phyloP scores from a whole-genome alignment of 2,113 vertebrate species.

The Chaetodon auriga region DNA sequence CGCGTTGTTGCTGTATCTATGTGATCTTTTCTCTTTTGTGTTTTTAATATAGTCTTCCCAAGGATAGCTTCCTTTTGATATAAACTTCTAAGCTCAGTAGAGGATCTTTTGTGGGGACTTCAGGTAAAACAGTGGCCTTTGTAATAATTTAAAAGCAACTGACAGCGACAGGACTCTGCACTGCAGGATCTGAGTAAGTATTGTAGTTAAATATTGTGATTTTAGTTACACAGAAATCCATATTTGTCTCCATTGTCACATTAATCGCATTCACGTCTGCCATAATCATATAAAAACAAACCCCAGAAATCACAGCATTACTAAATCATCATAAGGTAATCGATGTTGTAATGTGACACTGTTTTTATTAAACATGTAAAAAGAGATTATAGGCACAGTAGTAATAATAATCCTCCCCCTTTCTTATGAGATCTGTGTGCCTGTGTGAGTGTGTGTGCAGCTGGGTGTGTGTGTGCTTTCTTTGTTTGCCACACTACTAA shows the following conservation, averaged over 20 bases:
- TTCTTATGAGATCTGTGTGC: slow-evolving; percentile 48
- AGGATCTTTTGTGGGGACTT: slow-evolving; percentile 41
- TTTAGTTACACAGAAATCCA: slow-evolving; percentile 24
- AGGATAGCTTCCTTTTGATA: slow-evolving; percentile 60
- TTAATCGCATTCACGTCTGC: slow-evolving; percentile 36
- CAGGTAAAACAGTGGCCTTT: slow-evolving; percentile 48
- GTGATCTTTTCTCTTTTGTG: slow-evolving; percentile 66
- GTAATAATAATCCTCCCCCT: slow-evolving; percentile 32
- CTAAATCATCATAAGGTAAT: slow-evolving; percentile 43
- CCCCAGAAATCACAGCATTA: slow-evolving; percentile 25
- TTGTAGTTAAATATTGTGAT: slow-evolving; percentile 37
- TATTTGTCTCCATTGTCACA: slow-evolving; percentile 38
- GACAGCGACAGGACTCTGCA: slow-evolving; percentile 13
- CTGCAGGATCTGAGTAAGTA: neutral
- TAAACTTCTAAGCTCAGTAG: slow-evolving; percentile 49
- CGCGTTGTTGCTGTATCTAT: slow-evolving; percentile 60
- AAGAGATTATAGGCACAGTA: slow-evolving; percentile 54
- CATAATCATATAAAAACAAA: slow-evolving; percentile 29
- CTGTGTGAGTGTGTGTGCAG: neutral
- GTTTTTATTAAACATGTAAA: slow-evolving; percentile 71
- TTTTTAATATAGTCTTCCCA: slow-evolving; percentile 62
- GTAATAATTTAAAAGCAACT: slow-evolving; percentile 45
- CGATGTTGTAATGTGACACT: slow-evolving; percentile 54
- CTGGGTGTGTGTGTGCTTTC: slow-evolving; percentile 5
- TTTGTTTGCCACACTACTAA: slow-evolving; percentile 69